Conservation (phyloP, 2,797 vertebrate species). For the Tadarida brasiliensis region DNA sequence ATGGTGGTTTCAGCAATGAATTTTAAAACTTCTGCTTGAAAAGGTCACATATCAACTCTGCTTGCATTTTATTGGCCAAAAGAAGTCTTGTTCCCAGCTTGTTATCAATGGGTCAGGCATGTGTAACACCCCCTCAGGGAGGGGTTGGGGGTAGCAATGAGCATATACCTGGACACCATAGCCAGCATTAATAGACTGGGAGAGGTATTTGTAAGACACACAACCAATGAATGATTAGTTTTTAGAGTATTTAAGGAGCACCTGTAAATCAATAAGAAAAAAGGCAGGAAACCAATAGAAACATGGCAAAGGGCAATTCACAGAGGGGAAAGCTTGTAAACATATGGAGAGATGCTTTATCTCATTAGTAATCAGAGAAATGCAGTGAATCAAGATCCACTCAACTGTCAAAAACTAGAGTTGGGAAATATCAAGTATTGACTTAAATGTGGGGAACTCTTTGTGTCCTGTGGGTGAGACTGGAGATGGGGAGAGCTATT, state of each 20-base stretch:
- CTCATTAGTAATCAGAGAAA: not conserved
- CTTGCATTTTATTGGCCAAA: not conserved
- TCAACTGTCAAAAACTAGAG: not conserved
- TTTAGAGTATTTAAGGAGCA: not conserved
- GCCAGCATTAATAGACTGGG: not conserved
- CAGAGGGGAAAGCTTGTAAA: not conserved
- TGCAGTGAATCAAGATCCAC: not conserved
- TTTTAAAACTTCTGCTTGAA: not conserved
- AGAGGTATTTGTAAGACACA: not conserved
- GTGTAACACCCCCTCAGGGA: rapidly evolving
- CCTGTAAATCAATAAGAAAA: not conserved
- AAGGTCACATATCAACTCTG: not conserved
- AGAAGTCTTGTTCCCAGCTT: not conserved
- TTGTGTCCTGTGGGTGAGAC: not conserved
- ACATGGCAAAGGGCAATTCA: not conserved
- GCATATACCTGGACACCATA: not conserved
- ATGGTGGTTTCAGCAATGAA: not conserved
- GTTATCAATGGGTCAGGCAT: not conserved
- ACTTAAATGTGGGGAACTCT: not conserved
- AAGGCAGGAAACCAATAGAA: not conserved
- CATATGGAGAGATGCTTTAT: not conserved
- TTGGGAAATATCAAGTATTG: not conserved
- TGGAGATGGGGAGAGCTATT: not conserved
- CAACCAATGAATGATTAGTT: not conserved
- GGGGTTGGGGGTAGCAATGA: not conserved